phyloP scores from a whole-genome alignment of 2,797 vertebrate species.

The Sebastes wilsoni region DNA sequence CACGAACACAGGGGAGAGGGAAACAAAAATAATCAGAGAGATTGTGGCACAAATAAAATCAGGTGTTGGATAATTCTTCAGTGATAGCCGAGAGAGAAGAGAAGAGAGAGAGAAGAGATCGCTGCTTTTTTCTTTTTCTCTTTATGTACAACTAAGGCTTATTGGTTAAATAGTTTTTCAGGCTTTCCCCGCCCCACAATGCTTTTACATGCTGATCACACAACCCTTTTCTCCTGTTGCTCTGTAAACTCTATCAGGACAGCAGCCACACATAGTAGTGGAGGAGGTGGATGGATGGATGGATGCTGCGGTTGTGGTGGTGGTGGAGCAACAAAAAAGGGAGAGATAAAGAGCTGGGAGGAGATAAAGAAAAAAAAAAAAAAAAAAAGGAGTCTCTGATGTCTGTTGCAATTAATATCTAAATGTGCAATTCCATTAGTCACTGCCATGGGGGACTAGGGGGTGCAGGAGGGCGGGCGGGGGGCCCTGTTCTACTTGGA shows the following conservation, averaged over 20 bases:
- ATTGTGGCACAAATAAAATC: conserved; percentile 93
- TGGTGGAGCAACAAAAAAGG: conserved; percentile 14
- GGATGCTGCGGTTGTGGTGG: conserved; percentile 20
- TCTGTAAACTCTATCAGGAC: conserved; percentile 92
- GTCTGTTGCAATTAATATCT: conserved; percentile 86
- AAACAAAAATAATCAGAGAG: conserved; percentile 69
- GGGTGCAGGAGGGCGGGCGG: conserved; percentile 46
- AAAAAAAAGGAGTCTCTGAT: conserved; percentile 73
- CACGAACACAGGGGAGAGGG: conserved; percentile 66
- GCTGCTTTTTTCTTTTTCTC: conserved; percentile 82
- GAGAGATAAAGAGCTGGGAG: conserved; percentile 16
- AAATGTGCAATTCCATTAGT: conserved; percentile 92
- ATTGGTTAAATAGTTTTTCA: conserved; percentile 97
- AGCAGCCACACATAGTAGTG: conserved; percentile 77
- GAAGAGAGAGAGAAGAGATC: conserved; percentile 68
- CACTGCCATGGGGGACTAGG: conserved; percentile 80
- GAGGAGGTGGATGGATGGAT: conserved; percentile 26
- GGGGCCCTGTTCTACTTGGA: conserved; percentile 90
- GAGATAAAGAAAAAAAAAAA: not conserved
- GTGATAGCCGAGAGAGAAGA: conserved; percentile 82
- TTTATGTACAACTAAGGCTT: conserved; percentile 99
- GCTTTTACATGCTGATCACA: conserved; percentile 60
- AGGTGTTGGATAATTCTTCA: conserved; percentile 89
- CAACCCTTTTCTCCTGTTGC: conserved; percentile 83
- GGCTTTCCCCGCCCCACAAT: conserved; percentile 87